These are phyloP conservation scores for Falco biarmicus DNA, from an alignment of 2,797 vertebrate species.

Conservation along the genomic window DNA sequence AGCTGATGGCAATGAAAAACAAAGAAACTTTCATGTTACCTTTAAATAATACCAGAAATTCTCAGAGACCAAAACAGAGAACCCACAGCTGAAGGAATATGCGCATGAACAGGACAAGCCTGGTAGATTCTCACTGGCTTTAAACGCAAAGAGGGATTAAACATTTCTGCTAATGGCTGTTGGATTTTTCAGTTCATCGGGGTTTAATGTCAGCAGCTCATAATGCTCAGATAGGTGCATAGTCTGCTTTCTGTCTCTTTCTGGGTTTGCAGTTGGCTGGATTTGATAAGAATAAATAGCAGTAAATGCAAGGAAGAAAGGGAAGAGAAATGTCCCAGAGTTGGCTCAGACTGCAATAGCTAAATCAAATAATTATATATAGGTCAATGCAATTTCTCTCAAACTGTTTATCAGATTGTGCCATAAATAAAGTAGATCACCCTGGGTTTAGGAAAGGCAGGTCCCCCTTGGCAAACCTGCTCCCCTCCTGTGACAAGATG, in stretches of 20 bases:
- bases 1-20: neutral
- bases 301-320: neutral
- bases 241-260: neutral
- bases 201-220: neutral
- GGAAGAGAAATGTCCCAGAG: neutral
- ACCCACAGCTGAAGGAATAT: accelerated
- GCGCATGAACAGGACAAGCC: neutral
- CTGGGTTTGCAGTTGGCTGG: neutral
- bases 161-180: neutral
- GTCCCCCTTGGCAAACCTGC: no score
- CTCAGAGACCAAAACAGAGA: neutral
- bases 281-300: neutral
- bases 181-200: neutral
- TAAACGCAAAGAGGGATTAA: neutral
- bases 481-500: no score
- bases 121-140: neutral
- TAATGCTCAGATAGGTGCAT: neutral
- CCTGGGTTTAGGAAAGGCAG: neutral
- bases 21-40: neutral
- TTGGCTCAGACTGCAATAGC: neutral
- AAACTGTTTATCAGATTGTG: neutral
- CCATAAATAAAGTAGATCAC: neutral
- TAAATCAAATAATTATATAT: conserved; percentile 36
- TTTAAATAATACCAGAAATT: neutral
- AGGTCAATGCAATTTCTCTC: conserved; percentile 3